Evolutionary conservation across 1,140 invertebrate genomes (phyloP).

Genomic region (Diorhabda elongata): DNA sequence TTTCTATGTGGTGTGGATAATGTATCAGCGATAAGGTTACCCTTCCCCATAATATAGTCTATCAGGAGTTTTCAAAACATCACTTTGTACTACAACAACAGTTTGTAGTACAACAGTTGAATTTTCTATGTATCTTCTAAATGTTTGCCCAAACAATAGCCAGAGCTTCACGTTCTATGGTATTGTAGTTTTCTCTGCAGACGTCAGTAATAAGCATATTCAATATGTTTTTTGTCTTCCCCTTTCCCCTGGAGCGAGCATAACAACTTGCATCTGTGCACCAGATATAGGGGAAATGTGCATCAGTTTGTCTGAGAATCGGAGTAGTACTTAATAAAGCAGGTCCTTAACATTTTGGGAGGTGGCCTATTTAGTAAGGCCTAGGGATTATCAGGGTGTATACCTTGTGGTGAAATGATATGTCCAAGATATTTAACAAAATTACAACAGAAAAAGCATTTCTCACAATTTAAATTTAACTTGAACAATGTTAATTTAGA

Average conservation of each 20-base stretch:
- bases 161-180: constrained; percentile 46
- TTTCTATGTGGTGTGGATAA: no score
- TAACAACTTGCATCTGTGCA: constrained; percentile 41
- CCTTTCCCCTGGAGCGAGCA: constrained; percentile 38
- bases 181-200: constrained; percentile 44
- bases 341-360: constrained; percentile 11
- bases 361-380: no score
- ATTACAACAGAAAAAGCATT: background rate
- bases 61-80: background rate
- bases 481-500: background rate
- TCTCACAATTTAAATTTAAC: background rate
- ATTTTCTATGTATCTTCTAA: constrained; percentile 45
- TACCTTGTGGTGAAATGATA: no score
- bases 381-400: no score
- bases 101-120: constrained; percentile 26
- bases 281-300: constrained; percentile 18
- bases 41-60: no score
- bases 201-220: constrained; percentile 40
- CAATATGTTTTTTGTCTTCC: constrained; percentile 41
- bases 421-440: no score
- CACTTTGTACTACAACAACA: no score
- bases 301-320: constrained; percentile 12
- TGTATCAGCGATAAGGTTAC: no score
- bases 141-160: constrained; percentile 46
- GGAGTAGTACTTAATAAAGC: constrained; percentile 10